Evolutionary conservation across 2,888 invertebrate species (phyloP), one percentile per base, ranked within the genome.

Genomic region (Tortricodes alternella): DNA sequence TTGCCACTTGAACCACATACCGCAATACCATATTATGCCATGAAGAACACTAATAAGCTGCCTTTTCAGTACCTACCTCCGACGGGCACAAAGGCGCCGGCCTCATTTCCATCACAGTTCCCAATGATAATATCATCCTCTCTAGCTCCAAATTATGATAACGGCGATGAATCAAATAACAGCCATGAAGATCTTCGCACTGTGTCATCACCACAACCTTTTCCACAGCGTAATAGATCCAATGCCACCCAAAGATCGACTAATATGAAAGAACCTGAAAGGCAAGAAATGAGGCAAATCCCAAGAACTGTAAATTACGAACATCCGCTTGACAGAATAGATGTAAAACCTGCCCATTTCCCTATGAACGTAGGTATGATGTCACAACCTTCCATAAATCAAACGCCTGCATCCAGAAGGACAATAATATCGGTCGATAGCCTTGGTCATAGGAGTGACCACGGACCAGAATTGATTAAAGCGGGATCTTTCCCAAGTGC

Each of bases 1-100:
- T 74, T 89, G 37, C 84, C 88, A 21, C 85, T 85, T 5, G 88
- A 89, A 64, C 75, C 84, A 38, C 84, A 86, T 29, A 83, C 84
- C 5, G 65, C 81, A 19, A 64, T 78, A 13, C 86, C 89, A 9
- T 85, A 83, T 65, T 86, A 77, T 50, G 68, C 81, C 27, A 70
- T 83, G 38, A 89, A 85, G 57, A 80, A 81, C 65, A 62, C 75
- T 5, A 81, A 83, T 52, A 82, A 85, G 62, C 68, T 87, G 3
- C 80, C 75, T 24, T 85, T 74, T 58, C 83, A 81, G 51, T 84
- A 83, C 60, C 67, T 87, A 55, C 87, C 88, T 13, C 78, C 83
- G 2, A 81, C 78, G 19, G 83, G 73, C 41, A 79, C 80, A 5
- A 89, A 84, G 71, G 73, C 76, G 19, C 82, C 85, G 2, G 56